Percentiles rank a stretch among this genome's conserved stretches.
Conservation (phyloP, 2,113 vertebrate genomes). For the Sinocyclocheilus anophthalmus region DNA sequence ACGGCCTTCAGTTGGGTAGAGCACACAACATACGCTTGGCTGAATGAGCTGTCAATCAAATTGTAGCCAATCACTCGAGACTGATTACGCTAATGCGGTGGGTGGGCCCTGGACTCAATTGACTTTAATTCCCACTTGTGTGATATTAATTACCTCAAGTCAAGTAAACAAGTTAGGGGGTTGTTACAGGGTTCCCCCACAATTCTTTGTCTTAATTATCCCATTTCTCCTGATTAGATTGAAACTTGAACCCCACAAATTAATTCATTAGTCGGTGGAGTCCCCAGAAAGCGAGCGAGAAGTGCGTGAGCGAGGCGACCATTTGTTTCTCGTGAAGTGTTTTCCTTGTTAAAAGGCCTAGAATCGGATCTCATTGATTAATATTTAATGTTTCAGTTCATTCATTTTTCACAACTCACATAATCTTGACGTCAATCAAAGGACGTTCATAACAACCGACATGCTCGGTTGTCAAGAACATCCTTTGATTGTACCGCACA, state of each 20-base stretch:
- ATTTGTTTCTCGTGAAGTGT: conserved; percentile 26
- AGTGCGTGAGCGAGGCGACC: not conserved
- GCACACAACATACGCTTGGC: conserved; percentile 9
- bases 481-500: not conserved
- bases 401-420: not conserved
- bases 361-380: not conserved
- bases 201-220: conserved; percentile 74
- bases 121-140: conserved; percentile 55
- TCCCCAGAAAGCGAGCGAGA: conserved; percentile 17
- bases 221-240: conserved; percentile 71
- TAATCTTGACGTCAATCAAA: not conserved
- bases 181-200: conserved; percentile 53
- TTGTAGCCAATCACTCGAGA: conserved; percentile 37
- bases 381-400: conserved; percentile 10
- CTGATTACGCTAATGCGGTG: conserved; percentile 51
- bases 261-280: conserved; percentile 66
- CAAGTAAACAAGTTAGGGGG: conserved; percentile 50
- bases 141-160: conserved; percentile 64
- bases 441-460: not conserved
- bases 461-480: not conserved
- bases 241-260: conserved; percentile 71
- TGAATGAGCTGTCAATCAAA: conserved; percentile 40
- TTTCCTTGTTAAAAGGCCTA: not conserved
- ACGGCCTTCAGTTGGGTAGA: not conserved
- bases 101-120: conserved; percentile 47